Percentiles rank a stretch among this genome's conserved stretches.
phyloP scores from a whole-genome alignment of 2,888 invertebrate genomes.

The Drosophila anomalata region DNA sequence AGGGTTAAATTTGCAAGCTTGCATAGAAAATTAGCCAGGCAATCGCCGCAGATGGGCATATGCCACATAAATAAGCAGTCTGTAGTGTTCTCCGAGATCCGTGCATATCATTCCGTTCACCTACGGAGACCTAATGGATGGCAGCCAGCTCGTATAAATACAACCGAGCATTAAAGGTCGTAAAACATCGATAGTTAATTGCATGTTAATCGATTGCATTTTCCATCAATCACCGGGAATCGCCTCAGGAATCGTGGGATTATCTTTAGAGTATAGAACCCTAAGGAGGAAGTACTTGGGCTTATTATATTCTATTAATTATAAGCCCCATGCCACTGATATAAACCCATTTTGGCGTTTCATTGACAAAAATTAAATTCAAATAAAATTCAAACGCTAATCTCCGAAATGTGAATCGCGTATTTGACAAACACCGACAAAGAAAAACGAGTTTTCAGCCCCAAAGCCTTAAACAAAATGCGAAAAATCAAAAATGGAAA shows the following conservation, averaged over 20 bases:
- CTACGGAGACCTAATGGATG: slow-evolving; percentile 50
- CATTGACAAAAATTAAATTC: slow-evolving; percentile 18
- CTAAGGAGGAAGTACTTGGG: neutral
- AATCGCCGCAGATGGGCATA: slow-evolving; percentile 28
- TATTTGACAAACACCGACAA: slow-evolving; percentile 2
- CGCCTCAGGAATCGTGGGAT: neutral
- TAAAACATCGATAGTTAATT: slow-evolving; percentile 37
- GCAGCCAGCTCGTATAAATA: slow-evolving; percentile 36
- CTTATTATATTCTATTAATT: neutral
- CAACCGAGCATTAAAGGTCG: slow-evolving; percentile 12
- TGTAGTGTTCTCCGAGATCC: neutral
- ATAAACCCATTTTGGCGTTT: neutral
- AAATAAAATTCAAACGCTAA: slow-evolving; percentile 13
- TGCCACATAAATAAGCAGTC: slow-evolving; percentile 54
- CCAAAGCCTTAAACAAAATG: slow-evolving; percentile 7
- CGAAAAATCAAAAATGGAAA: slow-evolving; percentile 12
- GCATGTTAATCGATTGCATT: slow-evolving; percentile 29
- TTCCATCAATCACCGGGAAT: slow-evolving; percentile 19
- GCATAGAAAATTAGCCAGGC: slow-evolving; percentile 44
- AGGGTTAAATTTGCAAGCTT: slow-evolving; percentile 19
- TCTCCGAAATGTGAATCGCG: slow-evolving; percentile 24
- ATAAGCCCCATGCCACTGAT: neutral
- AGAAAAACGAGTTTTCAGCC: slow-evolving; percentile 14
- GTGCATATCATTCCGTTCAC: slow-evolving; percentile 1
- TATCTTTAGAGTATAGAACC: neutral